Conservation (phyloP, 2,113 vertebrate species). For the Oreotragus oreotragus region DNA sequence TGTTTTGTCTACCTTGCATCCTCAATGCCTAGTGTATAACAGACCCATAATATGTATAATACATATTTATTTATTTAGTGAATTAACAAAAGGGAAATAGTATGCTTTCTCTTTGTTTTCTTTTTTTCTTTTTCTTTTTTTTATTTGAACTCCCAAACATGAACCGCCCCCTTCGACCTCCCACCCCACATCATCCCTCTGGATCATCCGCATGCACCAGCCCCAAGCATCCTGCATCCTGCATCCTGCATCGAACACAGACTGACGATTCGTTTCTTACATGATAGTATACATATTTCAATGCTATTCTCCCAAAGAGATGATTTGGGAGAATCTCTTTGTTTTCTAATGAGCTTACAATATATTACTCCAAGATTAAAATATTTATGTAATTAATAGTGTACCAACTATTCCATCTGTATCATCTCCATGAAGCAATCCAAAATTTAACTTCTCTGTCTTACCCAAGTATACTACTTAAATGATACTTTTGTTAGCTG, state of each 20-base stretch:
- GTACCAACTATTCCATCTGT: background rate
- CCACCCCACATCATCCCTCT: no score
- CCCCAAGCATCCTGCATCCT: no score
- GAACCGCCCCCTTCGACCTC: no score
- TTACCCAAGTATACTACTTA: background rate
- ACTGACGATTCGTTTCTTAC: no score
- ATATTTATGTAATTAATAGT: background rate
- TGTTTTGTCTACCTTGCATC: slow-evolving; percentile 36
- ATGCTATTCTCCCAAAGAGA: no score
- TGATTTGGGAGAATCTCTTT: no score
- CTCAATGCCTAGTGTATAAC: background rate
- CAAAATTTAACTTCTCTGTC: background rate
- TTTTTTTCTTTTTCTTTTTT: no score
- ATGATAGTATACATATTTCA: no score
- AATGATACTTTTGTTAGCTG: background rate
- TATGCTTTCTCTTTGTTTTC: background rate
- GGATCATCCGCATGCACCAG: no score
- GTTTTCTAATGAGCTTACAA: background rate
- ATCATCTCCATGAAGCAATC: background rate
- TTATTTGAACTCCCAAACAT: no score
- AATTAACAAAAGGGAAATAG: background rate
- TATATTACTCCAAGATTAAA: background rate
- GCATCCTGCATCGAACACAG: no score
- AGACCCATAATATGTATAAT: background rate
- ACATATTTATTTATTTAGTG: background rate